Evolutionary conservation across 2,797 vertebrate genomes (phyloP).

Genomic region (Sphaeramia orbicularis): DNA sequence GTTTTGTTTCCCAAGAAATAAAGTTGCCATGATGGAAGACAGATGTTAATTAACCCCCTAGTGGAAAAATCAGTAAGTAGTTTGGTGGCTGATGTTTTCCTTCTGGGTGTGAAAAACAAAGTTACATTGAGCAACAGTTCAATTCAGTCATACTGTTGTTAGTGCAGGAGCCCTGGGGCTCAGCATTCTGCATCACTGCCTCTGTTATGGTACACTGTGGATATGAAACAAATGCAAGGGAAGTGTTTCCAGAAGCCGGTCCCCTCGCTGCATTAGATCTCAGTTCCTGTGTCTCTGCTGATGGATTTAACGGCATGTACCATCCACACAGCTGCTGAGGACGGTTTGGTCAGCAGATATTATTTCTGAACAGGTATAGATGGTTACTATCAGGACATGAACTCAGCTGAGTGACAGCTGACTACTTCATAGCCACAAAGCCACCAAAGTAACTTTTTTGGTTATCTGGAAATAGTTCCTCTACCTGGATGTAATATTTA

Average conservation of each 20-base stretch:
- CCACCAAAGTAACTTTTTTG: neutral
- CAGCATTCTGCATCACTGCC: conserved; percentile 64
- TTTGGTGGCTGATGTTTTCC: conserved; percentile 57
- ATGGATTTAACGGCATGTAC: neutral
- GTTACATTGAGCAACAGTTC: conserved; percentile 55
- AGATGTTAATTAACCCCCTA: conserved; percentile 53
- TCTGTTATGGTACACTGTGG: conserved; percentile 32
- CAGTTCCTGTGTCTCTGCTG: conserved; percentile 14
- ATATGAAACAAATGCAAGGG: conserved; percentile 42
- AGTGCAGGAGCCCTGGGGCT: conserved; percentile 57
- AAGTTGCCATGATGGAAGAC: conserved; percentile 26
- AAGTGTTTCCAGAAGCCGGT: conserved; percentile 15
- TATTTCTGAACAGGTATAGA: conserved; percentile 28
- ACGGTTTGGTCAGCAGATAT: conserved; percentile 11
- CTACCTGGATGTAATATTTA: conserved; percentile 11
- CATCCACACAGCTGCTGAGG: conserved; percentile 15
- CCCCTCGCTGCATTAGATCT: conserved; percentile 36
- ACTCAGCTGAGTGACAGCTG: conserved; percentile 37
- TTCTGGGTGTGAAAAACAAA: conserved; percentile 54
- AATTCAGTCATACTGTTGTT: conserved; percentile 58
- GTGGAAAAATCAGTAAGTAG: conserved; percentile 81
- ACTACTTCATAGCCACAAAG: conserved; percentile 28
- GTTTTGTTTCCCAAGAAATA: conserved; percentile 20
- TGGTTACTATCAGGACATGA: conserved; percentile 36
- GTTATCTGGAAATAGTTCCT: neutral